Evolutionary conservation across 2,113 vertebrate species (phyloP).

Genomic region (Ivindomyrus marchei): DNA sequence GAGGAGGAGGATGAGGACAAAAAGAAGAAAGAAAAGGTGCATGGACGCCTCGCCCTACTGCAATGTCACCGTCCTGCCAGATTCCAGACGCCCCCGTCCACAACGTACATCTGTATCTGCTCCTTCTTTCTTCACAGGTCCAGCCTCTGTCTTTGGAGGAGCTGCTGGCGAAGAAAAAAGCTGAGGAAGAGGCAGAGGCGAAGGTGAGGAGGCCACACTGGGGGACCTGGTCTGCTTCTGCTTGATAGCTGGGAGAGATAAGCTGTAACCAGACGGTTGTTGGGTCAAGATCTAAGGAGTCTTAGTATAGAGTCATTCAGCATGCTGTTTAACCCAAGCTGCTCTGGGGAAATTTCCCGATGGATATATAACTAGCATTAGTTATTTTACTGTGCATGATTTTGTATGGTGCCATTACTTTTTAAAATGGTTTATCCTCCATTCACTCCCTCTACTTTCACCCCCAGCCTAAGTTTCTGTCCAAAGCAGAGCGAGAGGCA

Average conservation of each 20-base stretch:
- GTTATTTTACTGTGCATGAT: neutral
- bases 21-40: constrained; percentile 79
- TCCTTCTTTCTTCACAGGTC: constrained; percentile 51
- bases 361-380: neutral
- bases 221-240: neutral
- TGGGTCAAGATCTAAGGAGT: neutral
- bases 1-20: constrained; percentile 80
- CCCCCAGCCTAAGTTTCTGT: constrained; percentile 86
- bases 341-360: neutral
- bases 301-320: neutral
- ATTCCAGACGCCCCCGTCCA: neutral
- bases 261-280: neutral
- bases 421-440: neutral
- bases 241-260: neutral
- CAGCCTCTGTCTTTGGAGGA: constrained; percentile 92
- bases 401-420: neutral
- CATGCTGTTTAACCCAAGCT: neutral
- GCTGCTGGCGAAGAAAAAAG: constrained; percentile 92
- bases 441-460: neutral
- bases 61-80: neutral
- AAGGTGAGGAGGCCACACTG: constrained; percentile 64
- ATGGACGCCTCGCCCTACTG: constrained; percentile 21
- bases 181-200: constrained; percentile 89
- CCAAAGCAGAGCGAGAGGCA: constrained; percentile 83
- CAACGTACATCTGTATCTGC: neutral